Evolutionary conservation across 2,797 vertebrate genomes (phyloP).

Genomic region (Manis pentadactyla): DNA sequence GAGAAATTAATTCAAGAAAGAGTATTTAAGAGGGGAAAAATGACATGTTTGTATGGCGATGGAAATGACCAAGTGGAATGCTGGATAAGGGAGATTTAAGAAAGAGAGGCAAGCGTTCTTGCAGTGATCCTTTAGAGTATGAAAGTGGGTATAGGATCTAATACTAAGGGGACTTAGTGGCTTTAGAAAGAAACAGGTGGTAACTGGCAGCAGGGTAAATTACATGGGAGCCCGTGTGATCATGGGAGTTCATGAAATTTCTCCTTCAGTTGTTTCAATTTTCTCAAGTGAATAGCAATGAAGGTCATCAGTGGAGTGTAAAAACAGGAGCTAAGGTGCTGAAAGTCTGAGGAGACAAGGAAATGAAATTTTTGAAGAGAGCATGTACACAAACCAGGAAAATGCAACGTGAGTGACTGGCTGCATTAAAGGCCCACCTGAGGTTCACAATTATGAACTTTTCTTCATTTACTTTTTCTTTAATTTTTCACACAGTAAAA

Average conservation of each 20-base stretch:
- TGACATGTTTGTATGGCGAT: neutral
- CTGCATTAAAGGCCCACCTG: too few species aligned
- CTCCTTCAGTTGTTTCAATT: neutral
- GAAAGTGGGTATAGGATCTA: neutral
- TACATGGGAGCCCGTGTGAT: neutral
- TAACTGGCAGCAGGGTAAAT: neutral
- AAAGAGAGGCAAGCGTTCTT: neutral
- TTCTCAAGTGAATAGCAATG: neutral
- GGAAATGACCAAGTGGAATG: neutral
- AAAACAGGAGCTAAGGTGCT: neutral
- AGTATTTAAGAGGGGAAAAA: neutral
- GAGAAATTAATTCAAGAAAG: neutral
- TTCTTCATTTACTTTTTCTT: too few species aligned
- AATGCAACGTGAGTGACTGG: neutral
- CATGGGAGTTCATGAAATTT: neutral
- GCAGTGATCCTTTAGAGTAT: neutral
- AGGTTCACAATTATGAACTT: too few species aligned
- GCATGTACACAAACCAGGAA: neutral
- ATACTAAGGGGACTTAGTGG: too few species aligned
- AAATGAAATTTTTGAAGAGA: too few species aligned
- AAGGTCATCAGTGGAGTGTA: neutral
- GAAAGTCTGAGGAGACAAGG: neutral
- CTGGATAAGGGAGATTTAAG: neutral
- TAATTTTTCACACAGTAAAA: too few species aligned
- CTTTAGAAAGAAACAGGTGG: neutral